Evolutionary conservation across 2,888 invertebrate species (phyloP), one percentile per base, ranked within the genome.

Genomic region (Polietes domitor): DNA sequence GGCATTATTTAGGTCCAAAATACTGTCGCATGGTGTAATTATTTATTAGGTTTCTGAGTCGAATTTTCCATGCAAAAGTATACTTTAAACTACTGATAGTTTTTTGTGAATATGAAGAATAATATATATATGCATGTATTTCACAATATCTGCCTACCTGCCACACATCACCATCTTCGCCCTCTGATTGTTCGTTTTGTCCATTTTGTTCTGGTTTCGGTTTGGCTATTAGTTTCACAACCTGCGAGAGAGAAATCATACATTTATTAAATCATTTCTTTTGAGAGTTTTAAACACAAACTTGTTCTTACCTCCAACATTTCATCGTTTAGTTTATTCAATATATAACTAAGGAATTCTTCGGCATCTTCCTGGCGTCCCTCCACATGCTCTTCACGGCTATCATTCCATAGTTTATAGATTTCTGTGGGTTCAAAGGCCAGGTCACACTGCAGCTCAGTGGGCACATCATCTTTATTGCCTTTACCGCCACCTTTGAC

Each of bases 361-460:
- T 99, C 99, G 0, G 99, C 99, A 93, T 99, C 99, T 91, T 99
- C 98, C 92, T 99, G 99, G 21, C 97, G 94, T 0, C 98, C 98
- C 91, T 97, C 97, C 74, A 97, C 96, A 85, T 91, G 90, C 58
- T 95, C 94, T 87, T 94, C 94, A 1, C 96, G 94, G 47, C 96
- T 94, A 61, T 96, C 96, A 85, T 96, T 95, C 89, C 98, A 93
- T 93, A 98, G 95, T 86, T 96, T 96, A 89, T 97, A 96, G 17
- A 98, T 96, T 87, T 96, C 96, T 74, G 94, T 94, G n/a, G 98
- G 98, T 91, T 98, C 98, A 87, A 98, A 96, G 58, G 98, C 95
- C n/a, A 95, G 93, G 47, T 97, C 98, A 50, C 94, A 93, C 86
- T 94, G 94, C 71, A 95, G 94, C 80, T 95, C 94, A 26, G 94